Evolutionary conservation across 2,113 vertebrate genomes (phyloP).

Genomic region (Electrona antarctica): DNA sequence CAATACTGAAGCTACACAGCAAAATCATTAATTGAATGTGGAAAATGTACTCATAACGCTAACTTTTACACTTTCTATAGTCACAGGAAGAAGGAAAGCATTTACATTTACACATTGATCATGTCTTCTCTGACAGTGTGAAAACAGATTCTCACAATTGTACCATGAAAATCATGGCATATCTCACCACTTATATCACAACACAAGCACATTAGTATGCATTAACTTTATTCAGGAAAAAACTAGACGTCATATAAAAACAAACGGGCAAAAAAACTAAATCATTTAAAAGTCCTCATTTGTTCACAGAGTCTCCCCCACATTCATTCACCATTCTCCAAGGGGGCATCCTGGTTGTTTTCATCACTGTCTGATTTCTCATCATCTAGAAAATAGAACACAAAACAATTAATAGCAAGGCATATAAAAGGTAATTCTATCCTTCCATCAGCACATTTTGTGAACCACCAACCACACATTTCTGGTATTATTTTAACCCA

Average conservation of each 20-base stretch:
- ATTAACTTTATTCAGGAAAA: conserved; percentile 67
- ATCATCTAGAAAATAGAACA: conserved; percentile 82
- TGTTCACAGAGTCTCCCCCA: too few species aligned
- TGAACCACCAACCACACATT: neutral
- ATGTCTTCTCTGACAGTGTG: too few species aligned
- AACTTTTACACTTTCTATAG: too few species aligned
- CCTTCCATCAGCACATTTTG: neutral
- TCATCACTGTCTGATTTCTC: conserved; percentile 93
- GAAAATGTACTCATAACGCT: too few species aligned
- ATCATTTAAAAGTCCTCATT: conserved; percentile 15
- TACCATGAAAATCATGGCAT: too few species aligned
- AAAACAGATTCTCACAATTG: too few species aligned
- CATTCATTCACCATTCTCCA: conserved; percentile 82
- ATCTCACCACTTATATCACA: too few species aligned
- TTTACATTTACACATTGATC: too few species aligned
- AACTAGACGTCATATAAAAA: conserved; percentile 45
- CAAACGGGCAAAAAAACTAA: conserved; percentile 8
- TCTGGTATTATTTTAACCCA: neutral
- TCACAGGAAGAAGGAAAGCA: too few species aligned
- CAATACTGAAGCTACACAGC: too few species aligned
- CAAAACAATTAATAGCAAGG: neutral
- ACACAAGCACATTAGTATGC: too few species aligned
- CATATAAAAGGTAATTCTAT: neutral
- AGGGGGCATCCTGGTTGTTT: conserved; percentile 83
- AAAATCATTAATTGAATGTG: too few species aligned